Evolutionary conservation across 92 coral and sea anemone genomes (phyloP).

Genomic region (Anthopleura xanthogrammica): DNA sequence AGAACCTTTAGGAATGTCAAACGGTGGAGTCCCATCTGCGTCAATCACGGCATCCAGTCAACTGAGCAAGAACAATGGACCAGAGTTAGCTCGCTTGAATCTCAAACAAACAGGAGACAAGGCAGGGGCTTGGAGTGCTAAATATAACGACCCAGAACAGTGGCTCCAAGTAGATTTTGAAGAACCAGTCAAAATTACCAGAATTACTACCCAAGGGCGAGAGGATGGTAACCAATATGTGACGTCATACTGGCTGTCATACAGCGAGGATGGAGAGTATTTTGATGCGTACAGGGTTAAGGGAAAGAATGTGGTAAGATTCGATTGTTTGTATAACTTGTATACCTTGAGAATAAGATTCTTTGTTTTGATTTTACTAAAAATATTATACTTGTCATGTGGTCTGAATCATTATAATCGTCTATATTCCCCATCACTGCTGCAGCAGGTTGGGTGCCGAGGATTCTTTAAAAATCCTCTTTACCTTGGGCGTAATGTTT

Average conservation of each 20-base stretch:
- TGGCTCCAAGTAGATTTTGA: conserved; percentile 65
- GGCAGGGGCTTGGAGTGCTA: conserved; percentile 70
- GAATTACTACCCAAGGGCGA: conserved; percentile 35
- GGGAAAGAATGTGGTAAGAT: conserved; percentile 27
- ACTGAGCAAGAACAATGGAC: conserved; percentile 63
- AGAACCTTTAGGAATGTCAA: conserved; percentile 52
- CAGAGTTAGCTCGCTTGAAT: conserved; percentile 68
- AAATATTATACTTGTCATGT: no score
- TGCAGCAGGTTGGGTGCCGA: no score
- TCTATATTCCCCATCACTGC: no score
- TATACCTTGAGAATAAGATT: neutral
- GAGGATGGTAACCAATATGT: conserved; percentile 20
- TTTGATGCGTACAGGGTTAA: conserved; percentile 33
- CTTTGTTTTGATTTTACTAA: neutral
- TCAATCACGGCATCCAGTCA: conserved; percentile 62
- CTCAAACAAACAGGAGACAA: conserved; percentile 29
- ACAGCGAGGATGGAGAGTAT: conserved; percentile 42
- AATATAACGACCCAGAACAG: conserved; percentile 63
- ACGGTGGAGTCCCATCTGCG: conserved; percentile 40
- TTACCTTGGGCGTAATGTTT: neutral
- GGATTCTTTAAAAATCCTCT: no score
- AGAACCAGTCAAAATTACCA: conserved; percentile 32
- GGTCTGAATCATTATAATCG: no score
- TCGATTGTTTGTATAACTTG: neutral
- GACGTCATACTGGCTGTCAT: conserved; percentile 38